These are phyloP conservation scores for Silurus aristotelis DNA, from an alignment of 2,797 vertebrate genomes.

Conservation along the genomic window DNA sequence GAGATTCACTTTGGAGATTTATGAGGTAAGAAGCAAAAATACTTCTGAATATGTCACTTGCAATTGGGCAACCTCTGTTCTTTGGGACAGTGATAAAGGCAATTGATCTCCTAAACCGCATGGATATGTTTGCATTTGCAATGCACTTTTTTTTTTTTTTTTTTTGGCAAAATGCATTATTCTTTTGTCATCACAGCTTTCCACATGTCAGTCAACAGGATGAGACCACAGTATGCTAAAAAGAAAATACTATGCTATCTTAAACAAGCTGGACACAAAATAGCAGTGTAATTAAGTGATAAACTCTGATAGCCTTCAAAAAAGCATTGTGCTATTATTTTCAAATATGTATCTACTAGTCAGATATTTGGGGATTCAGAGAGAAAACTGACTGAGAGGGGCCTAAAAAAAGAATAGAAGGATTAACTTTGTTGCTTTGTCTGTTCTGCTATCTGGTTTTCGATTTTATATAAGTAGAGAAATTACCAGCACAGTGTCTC, in stretches of 20 bases:
- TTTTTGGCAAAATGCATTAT: neutral
- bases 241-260: neutral
- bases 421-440: neutral
- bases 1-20: no score
- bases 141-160: neutral
- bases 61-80: no score
- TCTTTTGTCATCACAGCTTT: neutral
- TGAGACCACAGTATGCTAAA: neutral
- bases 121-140: neutral
- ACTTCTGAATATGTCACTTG: no score
- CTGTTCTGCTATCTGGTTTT: neutral
- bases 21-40: no score
- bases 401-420: neutral
- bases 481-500: neutral
- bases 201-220: neutral
- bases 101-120: neutral
- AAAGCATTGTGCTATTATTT: neutral
- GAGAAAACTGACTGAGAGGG: neutral
- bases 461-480: neutral
- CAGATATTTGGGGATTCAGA: neutral
- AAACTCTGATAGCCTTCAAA: neutral
- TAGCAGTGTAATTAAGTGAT: neutral
- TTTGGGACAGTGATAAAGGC: neutral
- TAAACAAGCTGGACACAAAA: neutral
- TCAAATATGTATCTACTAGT: neutral